Base-by-base conservation (phyloP, 1,140 invertebrate genomes). In the Macrobrachium nipponense region DNA sequence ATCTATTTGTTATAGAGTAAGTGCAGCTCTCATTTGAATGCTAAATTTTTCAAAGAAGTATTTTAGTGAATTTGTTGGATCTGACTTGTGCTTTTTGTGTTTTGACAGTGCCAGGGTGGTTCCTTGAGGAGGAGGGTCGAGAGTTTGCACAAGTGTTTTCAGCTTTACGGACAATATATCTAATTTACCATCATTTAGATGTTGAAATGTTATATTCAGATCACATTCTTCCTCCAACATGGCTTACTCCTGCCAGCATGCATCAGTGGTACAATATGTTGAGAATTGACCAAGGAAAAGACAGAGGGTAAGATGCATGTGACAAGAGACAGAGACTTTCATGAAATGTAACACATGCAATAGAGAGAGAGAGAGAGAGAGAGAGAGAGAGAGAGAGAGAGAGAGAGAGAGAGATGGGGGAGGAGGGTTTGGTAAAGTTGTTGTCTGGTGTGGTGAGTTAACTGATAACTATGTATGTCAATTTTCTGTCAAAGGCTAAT, bases 251-350 rank as follows among this genome's bases (percentile, higher is more conserved):
- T 51, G 93, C 94, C 62, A 94, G 94, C 82, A 92, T 93, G 89
- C 92, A 93, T 70, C 94, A 95, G 86, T 96, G 95, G 95, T 92
- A 94, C 87, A 92, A 94, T 66, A 93, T 96, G 90, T 90, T 96
- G 36, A 92, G 93, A 85, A 92, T 96, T 62, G 95, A 95, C 90
- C 94, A 95, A 88, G 94, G 94, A 73, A 92, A 93, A 87, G 95
- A 96, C 88, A 87, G 68, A 80, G 88, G 88, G 88, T 88, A n/a
- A 87, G 84, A 68, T 17, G 18, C 27, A 51, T 14, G 3, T 2
- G 44, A 75, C 18, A 44, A 51, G 51, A 51, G 7, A 51, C 12
- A 51, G 51, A 51, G 51, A 51, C 7, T 51, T 51, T 51, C 0
- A 10, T 51, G 51, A 51, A 51, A 51, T 51, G 27, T 36, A 36